Percentiles rank a stretch among this genome's conserved stretches.
These are phyloP conservation scores for Halcyon senegalensis DNA, from an alignment of 2,113 vertebrate species.

Conservation along the genomic window DNA sequence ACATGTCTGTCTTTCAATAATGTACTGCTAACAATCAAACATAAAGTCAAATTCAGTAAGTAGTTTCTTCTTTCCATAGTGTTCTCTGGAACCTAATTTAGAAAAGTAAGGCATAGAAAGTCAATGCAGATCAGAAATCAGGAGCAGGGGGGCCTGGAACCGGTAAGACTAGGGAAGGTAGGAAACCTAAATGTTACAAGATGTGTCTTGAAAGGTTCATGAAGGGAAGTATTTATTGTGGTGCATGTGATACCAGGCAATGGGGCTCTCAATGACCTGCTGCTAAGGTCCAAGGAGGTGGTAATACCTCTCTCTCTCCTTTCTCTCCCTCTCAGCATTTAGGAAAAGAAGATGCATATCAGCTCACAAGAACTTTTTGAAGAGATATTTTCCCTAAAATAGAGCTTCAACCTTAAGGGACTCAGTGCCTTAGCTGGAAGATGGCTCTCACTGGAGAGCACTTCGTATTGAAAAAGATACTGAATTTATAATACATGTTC, in stretches of 20 bases:
- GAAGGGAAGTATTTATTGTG: neutral
- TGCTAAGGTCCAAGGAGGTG: too few species aligned
- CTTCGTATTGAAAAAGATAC: neutral
- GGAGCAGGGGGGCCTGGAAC: neutral
- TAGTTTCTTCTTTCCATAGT: neutral
- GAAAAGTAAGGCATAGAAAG: neutral
- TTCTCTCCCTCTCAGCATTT: neutral
- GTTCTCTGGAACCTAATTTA: neutral
- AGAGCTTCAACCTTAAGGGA: neutral
- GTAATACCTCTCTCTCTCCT: neutral
- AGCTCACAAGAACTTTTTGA: neutral
- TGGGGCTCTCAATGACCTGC: neutral
- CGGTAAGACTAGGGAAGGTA: neutral
- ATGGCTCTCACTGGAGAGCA: neutral
- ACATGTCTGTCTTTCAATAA: neutral
- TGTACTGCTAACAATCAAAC: neutral
- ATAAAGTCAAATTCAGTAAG: neutral
- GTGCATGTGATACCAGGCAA: neutral
- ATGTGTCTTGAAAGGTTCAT: neutral
- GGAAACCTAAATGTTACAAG: neutral
- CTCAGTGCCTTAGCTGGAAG: neutral
- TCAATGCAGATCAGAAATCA: neutral
- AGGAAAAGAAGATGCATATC: neutral
- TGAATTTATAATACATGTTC: neutral
- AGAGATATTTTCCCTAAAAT: neutral